Conservation (phyloP, 2,888 invertebrate species). For the Nowickia ferox region DNA sequence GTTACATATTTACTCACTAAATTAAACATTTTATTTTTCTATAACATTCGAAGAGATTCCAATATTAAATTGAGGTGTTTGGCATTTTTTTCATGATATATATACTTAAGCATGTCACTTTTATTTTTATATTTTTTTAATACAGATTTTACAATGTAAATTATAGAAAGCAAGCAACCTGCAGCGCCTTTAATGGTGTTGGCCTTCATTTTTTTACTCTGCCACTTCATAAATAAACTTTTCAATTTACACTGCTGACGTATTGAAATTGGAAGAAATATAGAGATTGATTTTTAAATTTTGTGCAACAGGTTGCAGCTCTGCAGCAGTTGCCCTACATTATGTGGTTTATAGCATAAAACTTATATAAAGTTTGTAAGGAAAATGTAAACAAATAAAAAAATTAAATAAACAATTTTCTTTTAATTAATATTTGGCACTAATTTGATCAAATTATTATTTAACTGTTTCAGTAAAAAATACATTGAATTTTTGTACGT, state of each 20-base stretch:
- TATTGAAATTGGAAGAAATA: neutral
- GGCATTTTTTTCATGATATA: constrained; percentile 7
- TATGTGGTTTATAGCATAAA: neutral
- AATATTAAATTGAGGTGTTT: constrained; percentile 26
- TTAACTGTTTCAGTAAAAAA: too few species aligned
- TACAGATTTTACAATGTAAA: neutral
- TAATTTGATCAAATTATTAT: too few species aligned
- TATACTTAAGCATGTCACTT: neutral
- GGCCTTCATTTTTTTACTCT: constrained; percentile 34
- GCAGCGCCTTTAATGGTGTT: constrained; percentile 33
- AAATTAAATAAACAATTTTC: too few species aligned
- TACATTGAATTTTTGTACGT: too few species aligned
- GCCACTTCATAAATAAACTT: neutral
- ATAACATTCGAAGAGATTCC: constrained; percentile 22
- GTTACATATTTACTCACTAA: constrained; percentile 54
- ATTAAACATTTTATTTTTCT: constrained; percentile 66
- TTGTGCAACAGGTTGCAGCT: neutral
- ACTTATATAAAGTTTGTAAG: too few species aligned
- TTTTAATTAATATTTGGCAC: too few species aligned
- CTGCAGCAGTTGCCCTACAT: neutral
- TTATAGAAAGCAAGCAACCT: neutral
- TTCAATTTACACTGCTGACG: constrained; percentile 42
- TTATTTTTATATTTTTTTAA: neutral
- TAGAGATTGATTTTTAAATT: constrained; percentile 13
- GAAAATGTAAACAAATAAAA: too few species aligned